Base-by-base conservation (phyloP, 2,888 invertebrate species). In the Neoaliturus tenellus region DNA sequence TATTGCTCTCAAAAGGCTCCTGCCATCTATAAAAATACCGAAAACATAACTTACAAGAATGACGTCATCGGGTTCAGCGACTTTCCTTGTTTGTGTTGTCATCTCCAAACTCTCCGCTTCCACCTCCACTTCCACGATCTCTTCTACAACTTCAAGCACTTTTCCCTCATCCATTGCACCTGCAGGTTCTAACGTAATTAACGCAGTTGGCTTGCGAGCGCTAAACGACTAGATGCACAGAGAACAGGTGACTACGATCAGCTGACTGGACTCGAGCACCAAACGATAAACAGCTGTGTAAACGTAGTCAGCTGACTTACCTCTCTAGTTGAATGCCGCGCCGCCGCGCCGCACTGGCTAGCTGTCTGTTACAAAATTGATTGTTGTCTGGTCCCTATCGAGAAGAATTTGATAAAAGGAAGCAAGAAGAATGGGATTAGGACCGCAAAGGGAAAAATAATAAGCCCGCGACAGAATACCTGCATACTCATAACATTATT, bases 221-320 rank as follows among this genome's bases (percentile, higher is more conserved):
- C 62, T 62, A 62, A 62, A 6, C 6, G 23, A 55, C 5, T 12
- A 4, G 6, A 12, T 12, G 17, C 62, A 14, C 62, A 28, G 62
- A 28, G 12, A 31, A 14, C 62, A 62, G 62, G 62, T 62, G 62
- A 62, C 25, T 28, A 12, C 51, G 31, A 55, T 62, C 62, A 62
- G 62, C 62, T 62, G 62, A 62, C 62, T 28, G 23, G 20, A 6
- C 62, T 28, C 5, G 62, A 17, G 51, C 14, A 20, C 51, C 23
- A 3, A 4, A 28, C 62, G 28, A 62, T 14, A 62, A 62, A 28
- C 62, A 62, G 62, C 62, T 62, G 62, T 28, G 62, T 31, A 28
- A 62, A 28, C 62, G 28, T 14, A 62, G 62, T 62, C 62, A 62
- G 51, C 51, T 51, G 51, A 51, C 51, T 20, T 14, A 44, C 44